Evolutionary conservation across 2,113 vertebrate species (phyloP).

Genomic region (Pelecanoides urinatrix): DNA sequence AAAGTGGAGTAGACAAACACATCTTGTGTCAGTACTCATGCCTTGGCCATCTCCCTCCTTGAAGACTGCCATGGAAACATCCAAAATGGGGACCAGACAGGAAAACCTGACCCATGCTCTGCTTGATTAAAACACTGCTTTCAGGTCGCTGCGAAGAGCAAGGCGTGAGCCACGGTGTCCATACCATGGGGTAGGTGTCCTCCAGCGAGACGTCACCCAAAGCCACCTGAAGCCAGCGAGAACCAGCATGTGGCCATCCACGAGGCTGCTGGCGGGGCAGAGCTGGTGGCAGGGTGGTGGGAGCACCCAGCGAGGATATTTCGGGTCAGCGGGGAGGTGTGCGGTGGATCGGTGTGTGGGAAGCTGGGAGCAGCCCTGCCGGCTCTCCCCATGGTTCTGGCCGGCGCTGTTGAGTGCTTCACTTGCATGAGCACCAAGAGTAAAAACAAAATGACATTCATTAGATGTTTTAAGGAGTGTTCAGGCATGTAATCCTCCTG

Average conservation of each 20-base stretch:
- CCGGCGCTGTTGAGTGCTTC: slow-evolving; percentile 17
- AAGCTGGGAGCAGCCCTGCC: slow-evolving; percentile 33
- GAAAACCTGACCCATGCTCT: not conserved
- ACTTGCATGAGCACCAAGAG: slow-evolving; percentile 56
- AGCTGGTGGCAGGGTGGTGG: not conserved
- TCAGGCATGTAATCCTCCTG: slow-evolving; percentile 72
- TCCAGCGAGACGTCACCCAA: rapidly evolving
- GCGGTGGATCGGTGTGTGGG: not conserved
- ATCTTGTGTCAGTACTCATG: not conserved
- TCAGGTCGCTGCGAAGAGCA: not conserved
- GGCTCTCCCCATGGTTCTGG: slow-evolving; percentile 55
- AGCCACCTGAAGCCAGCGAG: not conserved
- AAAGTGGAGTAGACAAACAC: not conserved
- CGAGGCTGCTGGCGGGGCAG: not conserved
- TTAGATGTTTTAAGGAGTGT: slow-evolving; percentile 70
- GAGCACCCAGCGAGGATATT: not conserved
- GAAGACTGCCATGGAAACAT: not conserved
- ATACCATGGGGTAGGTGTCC: not conserved
- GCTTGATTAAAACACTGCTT: not conserved
- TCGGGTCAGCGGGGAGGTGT: not conserved
- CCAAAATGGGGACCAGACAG: not conserved
- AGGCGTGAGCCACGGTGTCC: not conserved
- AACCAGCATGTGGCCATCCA: not conserved
- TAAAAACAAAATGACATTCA: slow-evolving; percentile 70
- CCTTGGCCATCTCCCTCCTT: not conserved